Evolutionary conservation across 1,140 invertebrate species (phyloP).

Genomic region (Zaprionus kolodkinae): DNA sequence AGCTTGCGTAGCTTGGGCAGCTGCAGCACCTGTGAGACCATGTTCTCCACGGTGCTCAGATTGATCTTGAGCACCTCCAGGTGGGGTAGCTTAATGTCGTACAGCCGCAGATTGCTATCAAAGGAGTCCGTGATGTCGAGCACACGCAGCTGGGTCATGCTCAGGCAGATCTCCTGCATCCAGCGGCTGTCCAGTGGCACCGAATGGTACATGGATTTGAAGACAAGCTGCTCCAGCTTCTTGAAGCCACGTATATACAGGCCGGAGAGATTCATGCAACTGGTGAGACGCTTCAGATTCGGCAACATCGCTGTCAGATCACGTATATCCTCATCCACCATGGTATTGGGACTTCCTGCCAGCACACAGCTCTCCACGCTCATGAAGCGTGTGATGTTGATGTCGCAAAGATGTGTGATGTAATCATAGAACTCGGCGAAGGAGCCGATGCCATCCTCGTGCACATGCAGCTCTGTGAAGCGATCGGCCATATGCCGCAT

Average conservation of each 20-base stretch:
- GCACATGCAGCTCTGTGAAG: conserved; percentile 65
- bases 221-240: conserved; percentile 63
- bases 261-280: conserved; percentile 69
- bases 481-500: conserved; percentile 63
- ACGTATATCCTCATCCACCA: conserved; percentile 60
- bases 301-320: conserved; percentile 60
- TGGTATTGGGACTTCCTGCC: conserved; percentile 52
- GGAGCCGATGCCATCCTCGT: conserved; percentile 61
- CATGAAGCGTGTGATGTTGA: conserved; percentile 50
- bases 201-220: conserved; percentile 69
- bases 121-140: conserved; percentile 70
- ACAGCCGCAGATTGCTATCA: conserved; percentile 53
- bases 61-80: conserved; percentile 71
- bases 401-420: conserved; percentile 63
- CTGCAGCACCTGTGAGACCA: conserved; percentile 58
- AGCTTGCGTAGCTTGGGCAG: conserved; percentile 63
- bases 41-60: conserved; percentile 60
- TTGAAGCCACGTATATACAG: conserved; percentile 50
- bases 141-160: conserved; percentile 50
- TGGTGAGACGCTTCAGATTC: conserved; percentile 61
- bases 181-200: conserved; percentile 61
- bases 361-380: conserved; percentile 59
- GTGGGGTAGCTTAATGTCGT: conserved; percentile 65
- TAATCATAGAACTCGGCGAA: conserved; percentile 71
- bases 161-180: conserved; percentile 65